Evolutionary conservation across 2,888 invertebrate genomes (phyloP).

Genomic region (Lasius platythorax): DNA sequence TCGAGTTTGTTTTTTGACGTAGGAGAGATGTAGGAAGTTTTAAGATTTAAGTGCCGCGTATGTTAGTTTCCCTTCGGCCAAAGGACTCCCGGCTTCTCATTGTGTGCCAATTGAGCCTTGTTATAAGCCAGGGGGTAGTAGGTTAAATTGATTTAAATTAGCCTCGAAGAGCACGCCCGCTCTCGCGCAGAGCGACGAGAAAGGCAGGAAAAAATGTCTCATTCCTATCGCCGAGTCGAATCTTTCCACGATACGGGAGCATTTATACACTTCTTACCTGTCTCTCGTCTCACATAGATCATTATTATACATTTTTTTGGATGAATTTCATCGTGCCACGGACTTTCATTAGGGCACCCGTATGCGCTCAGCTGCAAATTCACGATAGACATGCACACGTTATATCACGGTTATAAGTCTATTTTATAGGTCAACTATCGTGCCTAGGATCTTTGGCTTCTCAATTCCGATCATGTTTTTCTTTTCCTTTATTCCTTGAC

Average conservation of each 20-base stretch:
- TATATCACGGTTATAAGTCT: constrained; percentile 65
- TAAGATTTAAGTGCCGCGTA: constrained; percentile 69
- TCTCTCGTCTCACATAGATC: constrained; percentile 59
- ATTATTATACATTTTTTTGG: constrained; percentile 73
- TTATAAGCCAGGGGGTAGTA: constrained; percentile 81
- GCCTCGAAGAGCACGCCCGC: constrained; percentile 59
- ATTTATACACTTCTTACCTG: constrained; percentile 83
- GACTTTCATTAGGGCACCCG: constrained; percentile 81
- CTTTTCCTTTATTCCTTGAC: background rate
- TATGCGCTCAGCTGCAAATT: constrained; percentile 82
- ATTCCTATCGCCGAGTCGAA: constrained; percentile 69
- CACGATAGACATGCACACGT: constrained; percentile 65
- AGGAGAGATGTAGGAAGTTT: constrained; percentile 60
- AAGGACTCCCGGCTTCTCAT: constrained; percentile 76
- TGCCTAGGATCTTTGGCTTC: constrained; percentile 67
- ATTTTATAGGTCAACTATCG: constrained; percentile 66
- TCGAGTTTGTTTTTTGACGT: constrained; percentile 24
- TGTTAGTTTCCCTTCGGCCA: constrained; percentile 57
- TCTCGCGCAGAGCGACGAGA: constrained; percentile 36
- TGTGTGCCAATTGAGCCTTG: constrained; percentile 84
- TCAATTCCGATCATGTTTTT: constrained; percentile 57
- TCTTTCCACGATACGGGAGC: constrained; percentile 84
- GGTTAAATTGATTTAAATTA: constrained; percentile 85
- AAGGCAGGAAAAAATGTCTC: constrained; percentile 49
- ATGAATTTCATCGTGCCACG: constrained; percentile 65